Conservation (phyloP, 2,797 vertebrate species). For the Percopsis omiscomaycus region DNA sequence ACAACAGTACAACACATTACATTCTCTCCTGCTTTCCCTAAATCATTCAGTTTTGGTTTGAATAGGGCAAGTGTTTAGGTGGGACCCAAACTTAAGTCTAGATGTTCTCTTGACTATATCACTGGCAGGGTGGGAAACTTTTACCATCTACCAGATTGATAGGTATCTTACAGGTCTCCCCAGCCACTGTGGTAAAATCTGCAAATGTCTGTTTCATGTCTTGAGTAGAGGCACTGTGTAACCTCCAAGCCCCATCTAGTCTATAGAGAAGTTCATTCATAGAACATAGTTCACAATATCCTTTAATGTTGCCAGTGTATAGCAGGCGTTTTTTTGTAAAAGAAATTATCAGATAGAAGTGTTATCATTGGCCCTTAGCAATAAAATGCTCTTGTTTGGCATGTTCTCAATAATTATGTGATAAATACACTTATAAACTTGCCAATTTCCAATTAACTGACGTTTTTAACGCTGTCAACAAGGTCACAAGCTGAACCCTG, state of each 20-base stretch:
- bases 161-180: background rate
- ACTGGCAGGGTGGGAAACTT: background rate
- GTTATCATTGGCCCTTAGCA: background rate
- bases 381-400: background rate
- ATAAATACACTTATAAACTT: too few relatives aligned
- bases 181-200: background rate
- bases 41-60: constrained; percentile 32
- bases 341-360: too few relatives aligned
- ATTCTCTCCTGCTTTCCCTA: constrained; percentile 29
- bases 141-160: background rate
- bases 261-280: constrained; percentile 13
- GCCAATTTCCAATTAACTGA: too few relatives aligned
- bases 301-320: constrained; percentile 24
- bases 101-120: constrained; percentile 5
- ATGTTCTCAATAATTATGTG: too few relatives aligned
- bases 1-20: constrained; percentile 36
- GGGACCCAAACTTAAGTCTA: constrained; percentile 9
- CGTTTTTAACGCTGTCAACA: background rate
- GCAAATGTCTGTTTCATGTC: constrained; percentile 11
- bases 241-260: background rate
- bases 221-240: constrained; percentile 1
- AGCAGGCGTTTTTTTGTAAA: background rate
- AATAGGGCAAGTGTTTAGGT: constrained; percentile 30
- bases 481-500: background rate
- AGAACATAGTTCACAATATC: constrained; percentile 37